phyloP scores from a whole-genome alignment of 2,888 invertebrate species.

The Gymnosoma rotundatum region DNA sequence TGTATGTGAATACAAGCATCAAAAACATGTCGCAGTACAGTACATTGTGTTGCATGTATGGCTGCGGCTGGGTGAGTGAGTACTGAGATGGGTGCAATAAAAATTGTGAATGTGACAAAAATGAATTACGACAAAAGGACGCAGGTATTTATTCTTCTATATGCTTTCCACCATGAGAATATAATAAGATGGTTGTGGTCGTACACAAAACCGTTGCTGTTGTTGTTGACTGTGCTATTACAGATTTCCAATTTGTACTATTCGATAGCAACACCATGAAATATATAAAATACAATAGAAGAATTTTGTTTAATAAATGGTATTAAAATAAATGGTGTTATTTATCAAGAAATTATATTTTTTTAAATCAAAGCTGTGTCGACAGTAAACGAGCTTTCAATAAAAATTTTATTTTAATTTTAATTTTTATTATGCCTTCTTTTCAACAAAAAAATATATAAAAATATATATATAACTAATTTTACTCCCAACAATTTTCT shows the following conservation, averaged over 20 bases:
- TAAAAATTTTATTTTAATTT: no score
- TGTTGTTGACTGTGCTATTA: constrained; percentile 19
- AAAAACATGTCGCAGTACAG: constrained; percentile 39
- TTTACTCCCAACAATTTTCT: no score
- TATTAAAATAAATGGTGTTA: background rate
- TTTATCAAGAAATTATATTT: background rate
- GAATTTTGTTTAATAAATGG: constrained; percentile 2
- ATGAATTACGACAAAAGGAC: constrained; percentile 61
- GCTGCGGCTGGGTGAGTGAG: background rate
- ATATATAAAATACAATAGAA: constrained; percentile 19
- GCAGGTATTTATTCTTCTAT: constrained; percentile 15
- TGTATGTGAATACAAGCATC: background rate
- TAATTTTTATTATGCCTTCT: no score
- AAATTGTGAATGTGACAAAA: constrained; percentile 59
- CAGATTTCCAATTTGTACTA: constrained; percentile 31
- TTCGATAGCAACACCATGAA: constrained; percentile 21
- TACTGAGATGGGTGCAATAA: constrained; percentile 29
- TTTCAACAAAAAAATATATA: no score
- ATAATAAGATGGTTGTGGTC: constrained; percentile 22
- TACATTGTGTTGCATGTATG: constrained; percentile 12
- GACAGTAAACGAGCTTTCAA: no score
- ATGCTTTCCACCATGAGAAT: background rate
- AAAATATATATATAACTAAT: no score
- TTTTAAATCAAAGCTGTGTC: no score
- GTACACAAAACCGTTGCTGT: constrained; percentile 3